Percentiles rank a stretch among this genome's conserved stretches.
Conservation (phyloP, 1,140 invertebrate species). For the Lordiphosa clarofinis region DNA sequence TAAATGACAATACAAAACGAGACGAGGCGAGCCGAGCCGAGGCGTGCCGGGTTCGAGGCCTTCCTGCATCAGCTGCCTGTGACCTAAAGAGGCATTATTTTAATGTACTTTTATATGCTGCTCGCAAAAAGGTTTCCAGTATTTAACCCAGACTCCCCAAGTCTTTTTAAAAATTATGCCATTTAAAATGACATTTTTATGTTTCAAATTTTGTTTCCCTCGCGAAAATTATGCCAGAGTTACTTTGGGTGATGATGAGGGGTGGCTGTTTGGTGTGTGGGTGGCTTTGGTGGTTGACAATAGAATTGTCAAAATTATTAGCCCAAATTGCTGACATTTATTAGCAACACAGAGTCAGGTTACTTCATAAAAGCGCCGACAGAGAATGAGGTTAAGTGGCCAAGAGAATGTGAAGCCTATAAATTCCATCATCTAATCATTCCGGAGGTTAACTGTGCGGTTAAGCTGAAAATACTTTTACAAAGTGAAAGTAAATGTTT, state of each 20-base stretch:
- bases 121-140: slow-evolving; percentile 30
- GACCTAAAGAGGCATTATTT: slow-evolving; percentile 61
- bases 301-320: slow-evolving; percentile 73
- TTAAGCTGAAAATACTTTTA: no score
- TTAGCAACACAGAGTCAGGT: slow-evolving; percentile 40
- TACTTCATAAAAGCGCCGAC: slow-evolving; percentile 20
- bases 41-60: background rate
- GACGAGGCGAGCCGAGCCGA: no score
- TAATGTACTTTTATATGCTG: slow-evolving; percentile 59
- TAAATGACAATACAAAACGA: slow-evolving; percentile 57
- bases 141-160: slow-evolving; percentile 37
- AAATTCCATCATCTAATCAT: no score
- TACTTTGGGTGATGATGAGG: background rate
- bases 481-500: no score
- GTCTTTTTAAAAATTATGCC: slow-evolving; percentile 32
- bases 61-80: slow-evolving; percentile 57
- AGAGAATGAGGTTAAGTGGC: slow-evolving; percentile 13
- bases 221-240: slow-evolving; percentile 35
- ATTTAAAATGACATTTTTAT: slow-evolving; percentile 69
- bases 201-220: slow-evolving; percentile 34
- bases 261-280: background rate
- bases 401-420: background rate
- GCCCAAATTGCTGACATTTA: slow-evolving; percentile 66
- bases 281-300: slow-evolving; percentile 34
- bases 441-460: no score